Evolutionary conservation across 1,140 invertebrate species (phyloP), one percentile per base, ranked within the genome.

Genomic region (Pantala flavescens): DNA sequence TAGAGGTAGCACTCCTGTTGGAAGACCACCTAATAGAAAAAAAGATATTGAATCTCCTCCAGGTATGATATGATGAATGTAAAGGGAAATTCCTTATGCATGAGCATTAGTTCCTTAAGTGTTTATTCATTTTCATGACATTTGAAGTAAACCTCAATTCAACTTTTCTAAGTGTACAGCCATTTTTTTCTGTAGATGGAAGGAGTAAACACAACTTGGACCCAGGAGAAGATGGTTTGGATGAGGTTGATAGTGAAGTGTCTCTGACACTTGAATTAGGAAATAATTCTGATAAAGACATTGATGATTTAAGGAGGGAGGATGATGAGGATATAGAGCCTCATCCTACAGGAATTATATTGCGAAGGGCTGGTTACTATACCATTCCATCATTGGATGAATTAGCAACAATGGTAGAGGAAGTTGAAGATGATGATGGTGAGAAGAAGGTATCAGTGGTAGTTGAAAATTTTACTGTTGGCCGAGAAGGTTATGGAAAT

Each of bases 381-480:
- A 96, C 92, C 0, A 88, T 93, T 71, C 96, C 96, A 0, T 83
- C 88, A 14, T 77, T 96, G 75, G 88, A 93, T 73, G 92, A 95
- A 75, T 84, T 98, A 43, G 84, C 81, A 5, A 79, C 82, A 36
- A 82, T 90, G 43, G 83, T 89, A 14, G 86, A 93, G 82, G 80
- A 81, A 55, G 36, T 19, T 14, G 49, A 21, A 21, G 14, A 5
- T 5, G 49, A 63, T 16, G 87, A 93, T 81, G 91, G 92, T 0
- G 84, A 85, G 36, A 63, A 63, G n/a, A 63, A 16, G 5, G n/a
- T 21, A 5, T 86, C 86, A 24, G 98, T 95, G 81, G 83, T 94
- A 42, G 91, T 98, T 14, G 90, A 94, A n/a, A 90, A 95, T 77
- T 93, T 99, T 77, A 95, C 93, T 0, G 86, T 99, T 72, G 96